Conservation (phyloP, 2,113 vertebrate species). For the Danio rerio region DNA sequence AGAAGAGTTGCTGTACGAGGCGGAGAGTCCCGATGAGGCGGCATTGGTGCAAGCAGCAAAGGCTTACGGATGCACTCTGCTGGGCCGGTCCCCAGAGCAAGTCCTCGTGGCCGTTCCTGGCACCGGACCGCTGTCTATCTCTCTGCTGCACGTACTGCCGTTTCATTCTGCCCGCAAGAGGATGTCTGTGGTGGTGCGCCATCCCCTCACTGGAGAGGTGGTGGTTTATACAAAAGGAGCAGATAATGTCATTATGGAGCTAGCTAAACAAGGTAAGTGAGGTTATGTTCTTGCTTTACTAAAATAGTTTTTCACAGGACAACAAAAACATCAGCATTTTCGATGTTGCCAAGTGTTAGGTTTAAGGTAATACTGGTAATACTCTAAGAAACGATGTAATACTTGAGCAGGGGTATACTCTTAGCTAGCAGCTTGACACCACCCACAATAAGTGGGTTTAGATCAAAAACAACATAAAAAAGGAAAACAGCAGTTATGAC, state of each 20-base stretch:
- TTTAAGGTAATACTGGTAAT: too few species aligned
- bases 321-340: too few species aligned
- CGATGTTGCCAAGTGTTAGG: too few species aligned
- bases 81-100: conserved; percentile 81
- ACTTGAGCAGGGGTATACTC: too few species aligned
- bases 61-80: conserved; percentile 81
- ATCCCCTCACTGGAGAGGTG: conserved; percentile 85
- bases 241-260: conserved; percentile 88
- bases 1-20: conserved; percentile 76
- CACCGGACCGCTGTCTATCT: conserved; percentile 80
- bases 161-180: conserved; percentile 91
- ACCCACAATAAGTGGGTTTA: too few species aligned
- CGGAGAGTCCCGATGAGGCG: conserved; percentile 81
- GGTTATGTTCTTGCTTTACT: neutral
- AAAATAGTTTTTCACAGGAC: too few species aligned
- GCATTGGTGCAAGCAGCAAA: conserved; percentile 79
- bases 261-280: conserved; percentile 64
- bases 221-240: conserved; percentile 94
- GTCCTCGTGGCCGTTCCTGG: conserved; percentile 84
- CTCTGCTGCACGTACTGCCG: conserved; percentile 87
- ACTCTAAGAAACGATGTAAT: too few species aligned
- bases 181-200: conserved; percentile 94
- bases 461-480: too few species aligned
- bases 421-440: too few species aligned
- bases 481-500: too few species aligned